phyloP scores from a whole-genome alignment of 2,888 invertebrate species.

The Sinodicranocentrus sp. region DNA sequence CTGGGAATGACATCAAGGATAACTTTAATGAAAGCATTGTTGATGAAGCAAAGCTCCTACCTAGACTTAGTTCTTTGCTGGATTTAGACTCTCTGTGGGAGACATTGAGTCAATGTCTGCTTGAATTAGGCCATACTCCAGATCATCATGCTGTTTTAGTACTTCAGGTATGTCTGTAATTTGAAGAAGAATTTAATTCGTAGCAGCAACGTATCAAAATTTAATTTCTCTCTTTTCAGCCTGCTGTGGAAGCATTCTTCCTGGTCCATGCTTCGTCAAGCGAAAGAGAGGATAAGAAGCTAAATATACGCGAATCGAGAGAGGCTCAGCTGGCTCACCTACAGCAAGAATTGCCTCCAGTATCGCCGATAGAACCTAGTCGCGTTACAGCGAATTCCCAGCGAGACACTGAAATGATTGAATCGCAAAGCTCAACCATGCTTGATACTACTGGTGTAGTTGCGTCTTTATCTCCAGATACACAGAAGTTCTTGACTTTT shows the following conservation, averaged over 20 bases:
- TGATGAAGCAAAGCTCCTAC: conserved; percentile 77
- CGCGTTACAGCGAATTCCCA: neutral
- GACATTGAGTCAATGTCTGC: conserved; percentile 87
- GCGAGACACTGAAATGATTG: conserved; percentile 71
- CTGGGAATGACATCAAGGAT: conserved; percentile 51
- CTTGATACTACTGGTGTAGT: conserved; percentile 71
- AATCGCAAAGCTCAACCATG: conserved; percentile 60
- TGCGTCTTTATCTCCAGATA: conserved; percentile 82
- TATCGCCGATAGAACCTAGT: conserved; percentile 72
- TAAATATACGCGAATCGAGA: conserved; percentile 77
- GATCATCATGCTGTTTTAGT: conserved; percentile 93
- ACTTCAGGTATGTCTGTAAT: conserved; percentile 83
- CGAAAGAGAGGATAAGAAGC: conserved; percentile 77
- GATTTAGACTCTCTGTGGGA: conserved; percentile 87
- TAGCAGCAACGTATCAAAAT: no score
- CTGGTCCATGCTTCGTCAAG: conserved; percentile 88
- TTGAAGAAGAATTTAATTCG: no score
- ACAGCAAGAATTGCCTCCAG: conserved; percentile 76
- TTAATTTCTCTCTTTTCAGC: conserved; percentile 79
- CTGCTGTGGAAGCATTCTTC: conserved; percentile 94
- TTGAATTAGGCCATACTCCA: conserved; percentile 88
- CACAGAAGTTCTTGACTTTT: conserved; percentile 88
- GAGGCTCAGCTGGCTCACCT: conserved; percentile 80
- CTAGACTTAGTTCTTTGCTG: conserved; percentile 85
- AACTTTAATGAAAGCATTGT: conserved; percentile 37